Conservation (phyloP, 23 tunicate genomes). For the Phallusia fumigata region DNA sequence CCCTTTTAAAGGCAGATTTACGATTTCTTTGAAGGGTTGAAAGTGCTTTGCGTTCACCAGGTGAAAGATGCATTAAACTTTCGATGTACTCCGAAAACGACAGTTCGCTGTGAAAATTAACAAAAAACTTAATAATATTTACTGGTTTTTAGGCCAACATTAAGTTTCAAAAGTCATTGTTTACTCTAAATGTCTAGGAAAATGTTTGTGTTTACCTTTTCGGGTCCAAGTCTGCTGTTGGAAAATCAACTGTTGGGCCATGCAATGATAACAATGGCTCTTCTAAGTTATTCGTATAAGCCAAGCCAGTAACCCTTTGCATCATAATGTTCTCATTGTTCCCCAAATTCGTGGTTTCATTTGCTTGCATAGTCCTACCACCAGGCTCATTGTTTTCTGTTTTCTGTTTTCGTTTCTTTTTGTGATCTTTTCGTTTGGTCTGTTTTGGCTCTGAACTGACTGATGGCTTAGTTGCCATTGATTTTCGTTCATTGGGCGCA, state of each 20-base stretch:
- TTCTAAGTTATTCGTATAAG: neutral
- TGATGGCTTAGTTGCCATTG: no score
- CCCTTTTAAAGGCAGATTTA: conserved; percentile 52
- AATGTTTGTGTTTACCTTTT: no score
- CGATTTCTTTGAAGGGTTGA: conserved; percentile 52
- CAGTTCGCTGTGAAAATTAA: conserved; percentile 23
- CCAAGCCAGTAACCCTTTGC: neutral
- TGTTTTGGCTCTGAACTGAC: neutral
- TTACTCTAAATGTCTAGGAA: no score
- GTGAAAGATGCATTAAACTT: conserved; percentile 64
- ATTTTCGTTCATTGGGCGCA: no score
- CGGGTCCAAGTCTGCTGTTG: neutral
- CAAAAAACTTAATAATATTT: no score
- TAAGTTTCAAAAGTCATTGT: no score
- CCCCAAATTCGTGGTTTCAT: neutral
- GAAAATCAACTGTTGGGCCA: neutral
- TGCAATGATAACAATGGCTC: neutral
- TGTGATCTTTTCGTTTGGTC: neutral
- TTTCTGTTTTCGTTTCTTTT: neutral
- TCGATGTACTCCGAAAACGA: conserved; percentile 81
- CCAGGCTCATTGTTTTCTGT: neutral
- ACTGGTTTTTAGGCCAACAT: no score
- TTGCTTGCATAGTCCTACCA: neutral
- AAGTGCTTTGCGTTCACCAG: conserved; percentile 45
- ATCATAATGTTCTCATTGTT: neutral